phyloP scores from a whole-genome alignment of 30 jellyfish, hydroid and myxozoan genomes.

The Mastigias papua region DNA sequence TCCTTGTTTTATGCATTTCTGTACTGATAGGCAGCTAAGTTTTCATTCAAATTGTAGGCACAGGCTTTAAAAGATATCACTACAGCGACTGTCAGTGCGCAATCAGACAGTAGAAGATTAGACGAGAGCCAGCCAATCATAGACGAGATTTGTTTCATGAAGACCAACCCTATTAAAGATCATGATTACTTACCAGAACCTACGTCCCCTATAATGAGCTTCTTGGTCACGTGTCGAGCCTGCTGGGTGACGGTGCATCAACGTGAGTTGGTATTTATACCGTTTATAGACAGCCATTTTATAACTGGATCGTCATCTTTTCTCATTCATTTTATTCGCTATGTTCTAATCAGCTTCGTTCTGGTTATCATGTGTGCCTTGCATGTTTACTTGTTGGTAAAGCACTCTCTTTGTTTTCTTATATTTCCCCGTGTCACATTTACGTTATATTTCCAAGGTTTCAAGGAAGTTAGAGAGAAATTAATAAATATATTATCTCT shows the following conservation, averaged over 20 bases:
- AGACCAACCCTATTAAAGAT: not conserved
- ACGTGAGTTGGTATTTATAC: slow-evolving; percentile 43
- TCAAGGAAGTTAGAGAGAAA: no score
- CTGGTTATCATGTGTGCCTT: no score
- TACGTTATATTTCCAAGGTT: no score
- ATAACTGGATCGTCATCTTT: not conserved
- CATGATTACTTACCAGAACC: slow-evolving; percentile 34
- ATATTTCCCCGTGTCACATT: no score
- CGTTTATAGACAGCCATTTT: not conserved
- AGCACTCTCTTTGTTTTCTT: no score
- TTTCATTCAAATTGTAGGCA: not conserved
- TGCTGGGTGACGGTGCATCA: slow-evolving; percentile 78
- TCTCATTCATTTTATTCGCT: not conserved
- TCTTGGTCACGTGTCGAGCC: slow-evolving; percentile 52
- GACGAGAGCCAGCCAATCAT: slow-evolving; percentile 31
- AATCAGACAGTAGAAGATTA: not conserved
- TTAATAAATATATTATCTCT: no score
- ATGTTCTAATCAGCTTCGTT: no score
- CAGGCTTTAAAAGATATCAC: not conserved
- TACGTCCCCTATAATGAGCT: slow-evolving; percentile 26
- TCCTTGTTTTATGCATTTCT: no score
- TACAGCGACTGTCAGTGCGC: not conserved
- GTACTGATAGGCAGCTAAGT: no score
- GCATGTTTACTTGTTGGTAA: no score
- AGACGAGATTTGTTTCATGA: slow-evolving; percentile 71